Evolutionary conservation across 2,888 invertebrate species (phyloP), one percentile per base, ranked within the genome.

Genomic region (Rhamnusium bicolor): DNA sequence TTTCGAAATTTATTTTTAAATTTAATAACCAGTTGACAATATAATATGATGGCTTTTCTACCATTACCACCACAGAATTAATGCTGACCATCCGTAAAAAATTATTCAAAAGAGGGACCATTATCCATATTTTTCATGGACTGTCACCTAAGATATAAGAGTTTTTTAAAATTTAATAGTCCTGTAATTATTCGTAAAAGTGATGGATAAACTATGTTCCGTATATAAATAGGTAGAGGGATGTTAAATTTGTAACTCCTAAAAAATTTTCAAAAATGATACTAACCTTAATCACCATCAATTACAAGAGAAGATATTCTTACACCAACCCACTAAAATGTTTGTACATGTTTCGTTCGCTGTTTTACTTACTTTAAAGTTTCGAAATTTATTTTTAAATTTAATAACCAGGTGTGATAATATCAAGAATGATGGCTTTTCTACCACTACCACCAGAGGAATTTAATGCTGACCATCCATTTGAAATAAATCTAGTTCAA

Each of bases 401-500:
- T 32, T 51, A 16, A 61, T 6, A 56, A 67, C 46, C 46, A 67
- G 67, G 67, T 51, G 56, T 67, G 67, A 67, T 67, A 46, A 67
- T 67, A 56, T 18, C 29, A 21, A 51, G 46, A 54, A 32, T 56
- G 24, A 21, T 21, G 40, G 65, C 53, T 19, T 7, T 67, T 7
- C 21, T 67, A 24, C 51, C 29, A 46, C n/a, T 56, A 24, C 21
- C n/a, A 3, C 46, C 46, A 21, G 67, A 67, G 24, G 24, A 19
- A 18, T 74, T 76, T 58, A 53, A 6, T 14, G 77, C 72, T 2
- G 71, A 79, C 61, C 77, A 76, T 75, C 78, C 79, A 5, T 79
- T 76, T 40, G 32, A 70, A n/a, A 21, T 67, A 21, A 18, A 40
- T n/a, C 29, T 72, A 32, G 40, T 68, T 16, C 54, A 46, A 12